Percentiles rank a stretch among this genome's conserved stretches.
phyloP scores from a whole-genome alignment of 2,888 invertebrate species.

The Phymatocera aterrima region DNA sequence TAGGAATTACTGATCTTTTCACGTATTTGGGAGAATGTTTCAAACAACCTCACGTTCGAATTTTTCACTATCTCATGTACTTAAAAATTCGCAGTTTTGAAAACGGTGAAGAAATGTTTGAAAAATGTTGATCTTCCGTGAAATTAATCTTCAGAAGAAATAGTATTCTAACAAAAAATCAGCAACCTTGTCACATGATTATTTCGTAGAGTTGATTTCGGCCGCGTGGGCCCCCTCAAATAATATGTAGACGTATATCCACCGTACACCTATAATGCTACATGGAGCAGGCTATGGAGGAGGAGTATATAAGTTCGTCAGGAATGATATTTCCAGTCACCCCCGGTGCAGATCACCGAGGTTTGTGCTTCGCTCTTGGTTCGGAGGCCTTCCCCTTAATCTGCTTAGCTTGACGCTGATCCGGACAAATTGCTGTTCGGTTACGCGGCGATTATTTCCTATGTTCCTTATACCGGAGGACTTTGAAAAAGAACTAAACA shows the following conservation, averaged over 20 bases:
- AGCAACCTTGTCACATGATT: too few species aligned
- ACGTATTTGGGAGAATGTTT: too few species aligned
- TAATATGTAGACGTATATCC: neutral
- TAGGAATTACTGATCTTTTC: too few species aligned
- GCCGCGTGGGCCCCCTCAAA: too few species aligned
- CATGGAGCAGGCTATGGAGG: neutral
- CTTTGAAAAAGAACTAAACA: constrained; percentile 43
- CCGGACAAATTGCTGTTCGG: constrained; percentile 77
- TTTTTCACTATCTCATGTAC: too few species aligned
- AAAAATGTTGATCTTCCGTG: too few species aligned
- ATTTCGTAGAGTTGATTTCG: too few species aligned
- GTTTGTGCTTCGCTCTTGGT: constrained; percentile 54
- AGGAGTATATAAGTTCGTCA: constrained; percentile 4
- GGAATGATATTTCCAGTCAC: constrained; percentile 14
- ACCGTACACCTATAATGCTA: neutral
- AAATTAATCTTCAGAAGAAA: too few species aligned
- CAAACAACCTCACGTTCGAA: too few species aligned
- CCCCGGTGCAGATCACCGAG: neutral
- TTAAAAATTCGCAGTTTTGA: too few species aligned
- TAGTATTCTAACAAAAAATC: too few species aligned
- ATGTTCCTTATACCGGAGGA: constrained; percentile 41
- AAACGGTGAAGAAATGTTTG: too few species aligned
- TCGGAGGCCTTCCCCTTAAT: constrained; percentile 74
- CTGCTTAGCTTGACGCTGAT: constrained; percentile 80
- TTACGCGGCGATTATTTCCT: constrained; percentile 70